These are phyloP conservation scores for Stenchaetothrips biformis DNA, from an alignment of 2,888 invertebrate species.

Conservation along the genomic window DNA sequence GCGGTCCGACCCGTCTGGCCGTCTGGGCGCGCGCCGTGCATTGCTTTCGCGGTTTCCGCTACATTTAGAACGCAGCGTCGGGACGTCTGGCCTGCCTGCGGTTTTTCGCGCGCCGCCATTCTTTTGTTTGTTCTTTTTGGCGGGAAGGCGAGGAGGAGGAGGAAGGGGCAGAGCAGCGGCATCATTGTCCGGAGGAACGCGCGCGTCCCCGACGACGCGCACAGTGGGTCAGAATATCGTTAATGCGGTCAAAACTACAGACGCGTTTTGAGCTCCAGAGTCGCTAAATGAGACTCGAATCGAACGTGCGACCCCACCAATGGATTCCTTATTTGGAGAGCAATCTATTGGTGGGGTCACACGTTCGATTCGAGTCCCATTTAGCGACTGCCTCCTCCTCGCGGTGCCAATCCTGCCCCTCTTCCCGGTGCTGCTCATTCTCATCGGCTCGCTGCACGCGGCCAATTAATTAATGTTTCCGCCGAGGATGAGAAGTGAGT, in stretches of 20 bases:
- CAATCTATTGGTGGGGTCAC: too few species aligned
- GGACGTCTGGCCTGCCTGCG: neutral
- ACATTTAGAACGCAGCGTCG: constrained; percentile 12
- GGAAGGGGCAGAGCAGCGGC: neutral
- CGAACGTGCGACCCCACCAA: too few species aligned
- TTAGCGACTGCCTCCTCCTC: neutral
- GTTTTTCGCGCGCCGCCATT: neutral
- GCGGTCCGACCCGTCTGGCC: too few species aligned
- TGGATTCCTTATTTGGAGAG: too few species aligned
- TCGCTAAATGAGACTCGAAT: too few species aligned
- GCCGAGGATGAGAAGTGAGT: neutral
- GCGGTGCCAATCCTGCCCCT: neutral
- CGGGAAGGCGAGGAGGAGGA: neutral
- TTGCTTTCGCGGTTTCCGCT: constrained; percentile 19
- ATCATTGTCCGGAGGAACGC: neutral
- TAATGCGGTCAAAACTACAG: too few species aligned
- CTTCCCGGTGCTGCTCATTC: neutral
- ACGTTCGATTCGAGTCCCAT: too few species aligned
- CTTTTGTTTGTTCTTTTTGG: neutral
- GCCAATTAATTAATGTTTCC: neutral
- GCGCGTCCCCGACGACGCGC: too few species aligned
- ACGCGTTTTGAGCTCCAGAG: too few species aligned
- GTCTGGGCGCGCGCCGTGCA: neutral
- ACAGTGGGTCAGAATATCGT: too few species aligned
- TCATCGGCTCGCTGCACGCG: neutral